Evolutionary conservation across 2,797 vertebrate genomes (phyloP).

Genomic region (Phrynocephalus guinanensis): DNA sequence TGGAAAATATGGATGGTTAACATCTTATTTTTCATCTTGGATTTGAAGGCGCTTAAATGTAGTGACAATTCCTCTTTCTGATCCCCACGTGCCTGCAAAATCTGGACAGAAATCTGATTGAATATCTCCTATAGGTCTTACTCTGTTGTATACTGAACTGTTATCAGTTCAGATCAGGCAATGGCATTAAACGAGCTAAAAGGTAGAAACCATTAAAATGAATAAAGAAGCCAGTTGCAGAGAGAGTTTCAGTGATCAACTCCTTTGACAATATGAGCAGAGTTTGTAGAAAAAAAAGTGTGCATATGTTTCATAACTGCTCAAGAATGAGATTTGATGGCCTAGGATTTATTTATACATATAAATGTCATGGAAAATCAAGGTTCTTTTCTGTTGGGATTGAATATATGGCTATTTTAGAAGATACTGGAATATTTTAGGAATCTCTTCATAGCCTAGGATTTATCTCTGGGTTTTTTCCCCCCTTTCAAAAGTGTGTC

Average conservation of each 20-base stretch:
- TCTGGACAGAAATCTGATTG: neutral
- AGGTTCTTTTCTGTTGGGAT: neutral
- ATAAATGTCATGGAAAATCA: neutral
- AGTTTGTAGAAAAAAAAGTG: neutral
- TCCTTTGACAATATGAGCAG: neutral
- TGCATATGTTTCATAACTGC: neutral
- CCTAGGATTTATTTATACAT: neutral
- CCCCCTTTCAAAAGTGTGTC: constrained; percentile 86
- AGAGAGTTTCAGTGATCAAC: neutral
- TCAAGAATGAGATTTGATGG: neutral
- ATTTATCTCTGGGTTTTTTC: constrained; percentile 49
- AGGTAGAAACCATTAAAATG: neutral
- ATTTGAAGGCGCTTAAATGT: neutral
- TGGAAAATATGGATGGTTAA: neutral
- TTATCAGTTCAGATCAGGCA: neutral
- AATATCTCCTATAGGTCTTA: too few relatives aligned
- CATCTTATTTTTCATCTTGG: neutral
- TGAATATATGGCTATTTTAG: neutral
- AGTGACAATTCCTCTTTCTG: neutral
- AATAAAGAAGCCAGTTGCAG: neutral
- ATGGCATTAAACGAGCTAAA: neutral
- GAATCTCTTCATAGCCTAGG: constrained; percentile 1
- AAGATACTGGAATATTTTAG: constrained; percentile 2
- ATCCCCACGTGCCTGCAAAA: neutral
- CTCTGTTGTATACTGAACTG: too few relatives aligned